phyloP scores from a whole-genome alignment of 2,113 vertebrate genomes.

The Amazona guildingii region DNA sequence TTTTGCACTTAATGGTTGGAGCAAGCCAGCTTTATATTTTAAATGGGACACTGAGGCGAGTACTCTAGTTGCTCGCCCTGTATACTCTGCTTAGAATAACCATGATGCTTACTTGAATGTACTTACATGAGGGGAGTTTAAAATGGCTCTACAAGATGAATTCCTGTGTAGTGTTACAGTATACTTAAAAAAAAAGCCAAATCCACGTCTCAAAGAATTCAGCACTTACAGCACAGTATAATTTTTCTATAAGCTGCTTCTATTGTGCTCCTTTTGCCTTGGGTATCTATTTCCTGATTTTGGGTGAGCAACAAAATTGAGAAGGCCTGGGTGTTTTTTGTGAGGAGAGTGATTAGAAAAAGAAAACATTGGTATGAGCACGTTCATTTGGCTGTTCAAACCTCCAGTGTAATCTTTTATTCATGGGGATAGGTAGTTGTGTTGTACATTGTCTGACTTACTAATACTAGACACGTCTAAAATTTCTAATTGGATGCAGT shows the following conservation, averaged over 20 bases:
- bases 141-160: slow-evolving; percentile 5
- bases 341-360: slow-evolving; percentile 30
- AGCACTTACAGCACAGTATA: slow-evolving; percentile 11
- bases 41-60: slow-evolving; percentile 36
- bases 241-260: neutral
- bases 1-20: slow-evolving; percentile 64
- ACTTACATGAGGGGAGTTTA: slow-evolving; percentile 59
- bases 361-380: slow-evolving; percentile 12
- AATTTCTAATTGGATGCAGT: slow-evolving; percentile 70
- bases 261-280: neutral
- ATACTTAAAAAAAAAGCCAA: slow-evolving; percentile 55
- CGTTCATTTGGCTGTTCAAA: slow-evolving; percentile 32
- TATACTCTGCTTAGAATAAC: slow-evolving; percentile 50
- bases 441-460: slow-evolving; percentile 51
- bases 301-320: slow-evolving; percentile 39
- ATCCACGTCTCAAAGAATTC: slow-evolving; percentile 56
- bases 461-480: slow-evolving; percentile 47
- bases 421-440: slow-evolving; percentile 1
- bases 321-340: slow-evolving; percentile 18
- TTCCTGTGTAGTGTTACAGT: neutral
- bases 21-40: slow-evolving; percentile 58
- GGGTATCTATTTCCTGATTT: slow-evolving; percentile 9
- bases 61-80: slow-evolving; percentile 57
- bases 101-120: slow-evolving; percentile 53
- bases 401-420: slow-evolving; percentile 17